These are phyloP conservation scores for Elachura formosa DNA, from an alignment of 2,113 vertebrate species.

Conservation along the genomic window DNA sequence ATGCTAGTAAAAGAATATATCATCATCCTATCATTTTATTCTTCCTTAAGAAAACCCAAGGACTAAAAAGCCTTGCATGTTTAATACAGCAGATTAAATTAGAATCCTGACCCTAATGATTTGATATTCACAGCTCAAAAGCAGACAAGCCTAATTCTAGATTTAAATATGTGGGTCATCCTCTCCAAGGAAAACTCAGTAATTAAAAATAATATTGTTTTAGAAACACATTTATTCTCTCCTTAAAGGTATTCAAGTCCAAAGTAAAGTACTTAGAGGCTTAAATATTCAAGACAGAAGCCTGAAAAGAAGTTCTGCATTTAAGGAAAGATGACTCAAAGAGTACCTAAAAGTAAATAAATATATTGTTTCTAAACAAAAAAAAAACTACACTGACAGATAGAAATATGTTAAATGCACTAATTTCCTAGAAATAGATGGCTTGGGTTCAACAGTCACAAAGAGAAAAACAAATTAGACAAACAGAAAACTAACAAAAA, in stretches of 20 bases:
- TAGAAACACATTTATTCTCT: background rate
- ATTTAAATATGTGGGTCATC: background rate
- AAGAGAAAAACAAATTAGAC: background rate
- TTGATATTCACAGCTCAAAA: conserved; percentile 11
- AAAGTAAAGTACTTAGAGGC: background rate
- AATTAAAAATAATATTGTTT: background rate
- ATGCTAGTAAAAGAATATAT: background rate
- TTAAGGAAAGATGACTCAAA: background rate
- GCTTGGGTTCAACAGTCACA: background rate
- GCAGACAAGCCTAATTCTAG: background rate
- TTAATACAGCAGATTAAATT: background rate
- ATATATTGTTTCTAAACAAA: background rate
- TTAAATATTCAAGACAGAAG: background rate
- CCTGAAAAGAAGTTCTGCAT: background rate
- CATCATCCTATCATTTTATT: background rate
- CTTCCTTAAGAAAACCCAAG: background rate
- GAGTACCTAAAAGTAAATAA: background rate
- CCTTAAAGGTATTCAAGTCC: background rate
- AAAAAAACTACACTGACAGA: background rate
- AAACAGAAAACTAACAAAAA: background rate
- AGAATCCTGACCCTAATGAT: background rate
- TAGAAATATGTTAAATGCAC: background rate
- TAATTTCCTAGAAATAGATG: background rate
- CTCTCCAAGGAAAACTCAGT: conserved; percentile 6
- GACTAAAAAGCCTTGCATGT: background rate